phyloP scores from a whole-genome alignment of 2,113 vertebrate genomes.

The Oryzias woworae region DNA sequence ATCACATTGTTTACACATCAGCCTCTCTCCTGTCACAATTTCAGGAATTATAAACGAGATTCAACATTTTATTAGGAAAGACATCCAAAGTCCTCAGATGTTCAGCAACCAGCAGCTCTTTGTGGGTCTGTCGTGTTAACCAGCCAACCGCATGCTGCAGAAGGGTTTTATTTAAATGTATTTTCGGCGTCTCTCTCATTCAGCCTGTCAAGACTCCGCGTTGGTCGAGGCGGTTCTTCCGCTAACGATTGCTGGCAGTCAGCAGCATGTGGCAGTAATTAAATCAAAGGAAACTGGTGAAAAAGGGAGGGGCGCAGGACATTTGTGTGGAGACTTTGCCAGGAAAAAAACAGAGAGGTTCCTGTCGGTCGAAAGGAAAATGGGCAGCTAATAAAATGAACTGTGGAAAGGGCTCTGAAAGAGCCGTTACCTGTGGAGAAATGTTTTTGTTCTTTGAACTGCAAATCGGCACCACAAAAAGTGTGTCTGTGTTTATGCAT shows the following conservation, averaged over 20 bases:
- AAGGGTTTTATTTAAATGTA: slow-evolving; percentile 11
- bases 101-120: background rate
- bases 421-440: slow-evolving; percentile 71
- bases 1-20: background rate
- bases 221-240: slow-evolving; percentile 34
- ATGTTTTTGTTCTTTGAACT: slow-evolving; percentile 53
- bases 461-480: slow-evolving; percentile 8
- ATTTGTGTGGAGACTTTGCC: slow-evolving; percentile 69
- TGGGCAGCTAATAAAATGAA: slow-evolving; percentile 66
- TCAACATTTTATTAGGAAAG: background rate
- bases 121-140: slow-evolving; percentile 4
- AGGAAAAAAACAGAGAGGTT: slow-evolving; percentile 41
- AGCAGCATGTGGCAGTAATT: slow-evolving; percentile 85
- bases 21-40: background rate
- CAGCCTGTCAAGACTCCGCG: slow-evolving; percentile 25
- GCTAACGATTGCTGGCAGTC: slow-evolving; percentile 82
- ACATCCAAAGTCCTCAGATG: background rate
- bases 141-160: background rate
- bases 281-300: slow-evolving; percentile 79
- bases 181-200: slow-evolving; percentile 15
- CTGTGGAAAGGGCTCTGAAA: slow-evolving; percentile 65
- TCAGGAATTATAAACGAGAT: background rate
- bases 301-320: slow-evolving; percentile 11
- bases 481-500: slow-evolving; percentile 5
- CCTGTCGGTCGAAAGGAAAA: slow-evolving; percentile 72